A percentile compares a stretch with the other conserved stretches of the same genome.
phyloP scores from a whole-genome alignment of 2,113 vertebrate genomes.

The Alosa alosa region DNA sequence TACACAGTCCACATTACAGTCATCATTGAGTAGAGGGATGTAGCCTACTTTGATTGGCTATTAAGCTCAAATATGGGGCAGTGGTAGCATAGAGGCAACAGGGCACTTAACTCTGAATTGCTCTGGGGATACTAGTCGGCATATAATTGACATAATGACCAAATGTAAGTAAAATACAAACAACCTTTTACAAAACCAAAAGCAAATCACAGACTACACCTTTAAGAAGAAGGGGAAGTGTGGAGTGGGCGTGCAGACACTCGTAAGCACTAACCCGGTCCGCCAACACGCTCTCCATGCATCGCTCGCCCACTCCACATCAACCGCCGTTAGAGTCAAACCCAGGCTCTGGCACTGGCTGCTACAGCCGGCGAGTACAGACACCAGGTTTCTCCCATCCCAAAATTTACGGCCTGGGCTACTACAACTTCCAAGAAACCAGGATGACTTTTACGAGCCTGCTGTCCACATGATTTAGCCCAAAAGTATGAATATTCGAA shows the following conservation, averaged over 20 bases:
- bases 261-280: not conserved
- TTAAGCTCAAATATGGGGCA: no score
- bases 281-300: not conserved
- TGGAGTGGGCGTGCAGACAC: constrained; percentile 13
- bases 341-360: not conserved
- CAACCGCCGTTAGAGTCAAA: not conserved
- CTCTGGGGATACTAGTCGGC: no score
- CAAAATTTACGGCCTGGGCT: constrained; percentile 32
- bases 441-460: constrained; percentile 16
- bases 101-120: no score
- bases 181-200: not conserved
- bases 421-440: constrained; percentile 25
- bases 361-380: not conserved
- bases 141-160: no score
- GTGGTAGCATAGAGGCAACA: no score
- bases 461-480: constrained; percentile 34
- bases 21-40: no score
- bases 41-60: no score
- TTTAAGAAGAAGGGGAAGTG: not conserved
- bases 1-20: no score
- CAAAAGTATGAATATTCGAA: constrained; percentile 20
- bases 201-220: not conserved
- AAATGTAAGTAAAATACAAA: no score
- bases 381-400: constrained; percentile 28
- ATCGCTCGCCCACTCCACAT: constrained; percentile 6